Evolutionary conservation across 2,113 vertebrate species (phyloP), one percentile per base, ranked within the genome.

Genomic region (Gambusia holbrooki): DNA sequence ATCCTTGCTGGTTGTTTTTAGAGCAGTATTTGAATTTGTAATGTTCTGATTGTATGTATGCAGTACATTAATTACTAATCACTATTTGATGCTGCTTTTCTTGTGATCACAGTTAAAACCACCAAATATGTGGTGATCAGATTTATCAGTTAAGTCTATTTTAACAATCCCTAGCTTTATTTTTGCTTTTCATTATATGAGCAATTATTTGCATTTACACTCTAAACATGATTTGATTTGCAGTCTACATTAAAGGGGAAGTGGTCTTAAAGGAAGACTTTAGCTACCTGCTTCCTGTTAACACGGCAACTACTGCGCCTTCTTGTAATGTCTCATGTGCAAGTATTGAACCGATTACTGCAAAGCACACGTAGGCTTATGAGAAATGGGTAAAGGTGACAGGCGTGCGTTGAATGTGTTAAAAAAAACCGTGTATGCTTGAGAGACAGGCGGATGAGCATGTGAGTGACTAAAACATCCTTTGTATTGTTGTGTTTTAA

Each of bases 261-360:
- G 76, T 74, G 32, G 69, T 73, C 17, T 67, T 9, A 66, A 29
- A n/a, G n/a, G 11, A 62, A 35, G 29, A 65, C 33, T 3, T 25
- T 68, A 22, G 48, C 4, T 10, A 6, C 35, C 82, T 42, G 54
- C 74, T 90, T 92, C 91, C 86, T 90, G 87, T 82, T 88, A 40
- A 1, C 10, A 33, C 51, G 5, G n/a, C 19, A 1, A 4, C 1
- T 10, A 14, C 3, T 2, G 1, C 14, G 27, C 32, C 77, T 85
- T 61, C 22, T n/a, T 73, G 66, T 28, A 48, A 27, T 0, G 3
- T 25, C 22, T 13, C 28, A 62, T 22, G 25, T 19, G 37, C 30
- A 80, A 12, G 37, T 61, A 58, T 40, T 61, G 13, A 45, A 62
- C 1, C 17, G 10, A 51, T 86, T 48, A 58, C 42, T 22, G 17